Evolutionary conservation across 2,113 vertebrate species (phyloP).

Genomic region (Pavo muticus): DNA sequence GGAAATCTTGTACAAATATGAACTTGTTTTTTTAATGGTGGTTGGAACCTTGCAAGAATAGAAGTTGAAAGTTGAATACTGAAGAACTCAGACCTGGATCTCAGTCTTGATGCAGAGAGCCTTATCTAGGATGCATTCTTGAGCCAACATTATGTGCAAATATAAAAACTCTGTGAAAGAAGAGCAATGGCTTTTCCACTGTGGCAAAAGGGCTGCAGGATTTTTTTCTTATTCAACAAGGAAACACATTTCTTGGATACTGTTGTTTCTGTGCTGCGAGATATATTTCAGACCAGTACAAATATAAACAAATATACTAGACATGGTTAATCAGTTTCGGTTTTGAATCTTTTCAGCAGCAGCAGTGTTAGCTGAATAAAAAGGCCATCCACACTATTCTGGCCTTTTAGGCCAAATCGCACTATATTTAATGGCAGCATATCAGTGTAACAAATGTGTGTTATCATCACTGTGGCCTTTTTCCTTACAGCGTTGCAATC

Average conservation of each 20-base stretch:
- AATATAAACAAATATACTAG: not conserved
- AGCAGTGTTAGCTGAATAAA: not conserved
- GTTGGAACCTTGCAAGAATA: not conserved
- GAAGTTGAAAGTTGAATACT: not conserved
- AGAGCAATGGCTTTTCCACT: not conserved
- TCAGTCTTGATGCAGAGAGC: not conserved
- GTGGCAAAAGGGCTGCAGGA: not conserved
- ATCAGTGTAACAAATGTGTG: not conserved
- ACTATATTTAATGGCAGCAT: not conserved
- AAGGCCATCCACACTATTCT: not conserved
- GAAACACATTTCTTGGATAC: not conserved
- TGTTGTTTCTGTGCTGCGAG: not conserved
- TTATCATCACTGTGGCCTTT: not conserved
- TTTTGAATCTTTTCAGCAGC: not conserved
- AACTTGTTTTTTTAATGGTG: not conserved
- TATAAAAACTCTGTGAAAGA: not conserved
- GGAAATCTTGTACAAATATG: not conserved
- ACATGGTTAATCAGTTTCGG: not conserved
- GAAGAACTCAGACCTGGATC: not conserved
- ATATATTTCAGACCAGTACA: not conserved
- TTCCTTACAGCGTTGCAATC: not conserved
- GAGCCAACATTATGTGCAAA: not conserved
- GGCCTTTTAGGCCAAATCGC: not conserved
- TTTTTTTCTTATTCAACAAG: not conserved
- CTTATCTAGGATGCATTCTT: not conserved